phyloP scores from a whole-genome alignment of 2,888 invertebrate genomes.

The Scaptomyza parva region DNA sequence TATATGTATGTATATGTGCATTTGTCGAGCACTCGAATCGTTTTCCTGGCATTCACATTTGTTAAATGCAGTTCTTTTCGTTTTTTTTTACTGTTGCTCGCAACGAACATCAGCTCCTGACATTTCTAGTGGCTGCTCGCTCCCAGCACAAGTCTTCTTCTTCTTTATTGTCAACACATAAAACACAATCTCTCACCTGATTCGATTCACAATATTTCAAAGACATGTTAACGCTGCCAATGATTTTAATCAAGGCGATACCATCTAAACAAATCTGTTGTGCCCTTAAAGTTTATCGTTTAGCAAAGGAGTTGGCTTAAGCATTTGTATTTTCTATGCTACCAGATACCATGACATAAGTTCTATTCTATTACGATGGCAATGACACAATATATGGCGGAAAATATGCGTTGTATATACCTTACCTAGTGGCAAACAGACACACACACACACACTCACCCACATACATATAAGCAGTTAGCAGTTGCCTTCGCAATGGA shows the following conservation, averaged over 20 bases:
- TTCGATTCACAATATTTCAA: not conserved
- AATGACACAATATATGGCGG: too few relatives aligned
- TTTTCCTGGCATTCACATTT: conserved; percentile 39
- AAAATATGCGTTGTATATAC: not conserved
- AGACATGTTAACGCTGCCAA: not conserved
- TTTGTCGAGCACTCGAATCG: conserved; percentile 47
- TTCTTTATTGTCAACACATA: conserved; percentile 19
- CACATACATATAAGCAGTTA: not conserved
- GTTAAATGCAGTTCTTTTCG: conserved; percentile 10
- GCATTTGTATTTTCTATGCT: too few relatives aligned
- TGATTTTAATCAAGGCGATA: not conserved
- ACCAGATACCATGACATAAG: too few relatives aligned
- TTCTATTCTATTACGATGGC: too few relatives aligned
- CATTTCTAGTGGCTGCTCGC: not conserved
- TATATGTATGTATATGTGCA: conserved; percentile 41
- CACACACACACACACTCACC: conserved; percentile 2
- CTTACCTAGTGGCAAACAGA: conserved; percentile 11
- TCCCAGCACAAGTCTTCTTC: not conserved
- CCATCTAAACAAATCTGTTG: not conserved
- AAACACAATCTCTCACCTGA: not conserved
- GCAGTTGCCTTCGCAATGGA: conserved; percentile 16
- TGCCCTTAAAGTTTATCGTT: not conserved
- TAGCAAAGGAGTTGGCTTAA: too few relatives aligned
- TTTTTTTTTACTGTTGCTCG: conserved; percentile 9
- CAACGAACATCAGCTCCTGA: conserved; percentile 13